These are phyloP conservation scores for Pseudobourletiella spinata DNA, from an alignment of 1,140 invertebrate species.

Conservation along the genomic window DNA sequence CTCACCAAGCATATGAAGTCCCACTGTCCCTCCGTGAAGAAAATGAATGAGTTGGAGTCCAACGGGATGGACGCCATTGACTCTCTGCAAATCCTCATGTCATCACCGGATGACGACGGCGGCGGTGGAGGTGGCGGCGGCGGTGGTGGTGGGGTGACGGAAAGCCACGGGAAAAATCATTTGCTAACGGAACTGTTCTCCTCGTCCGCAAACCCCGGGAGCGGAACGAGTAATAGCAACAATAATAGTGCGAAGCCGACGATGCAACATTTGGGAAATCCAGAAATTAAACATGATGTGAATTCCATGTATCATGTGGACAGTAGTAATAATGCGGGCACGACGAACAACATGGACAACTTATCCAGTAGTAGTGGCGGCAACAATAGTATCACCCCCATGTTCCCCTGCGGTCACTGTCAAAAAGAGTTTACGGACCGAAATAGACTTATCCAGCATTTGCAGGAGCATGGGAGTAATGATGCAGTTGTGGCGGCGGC, in stretches of 20 bases:
- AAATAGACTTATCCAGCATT: slow-evolving; percentile 20
- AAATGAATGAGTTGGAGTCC: slow-evolving; percentile 10
- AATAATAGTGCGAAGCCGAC: not conserved
- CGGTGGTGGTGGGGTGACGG: no score
- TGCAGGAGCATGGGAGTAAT: slow-evolving; percentile 20
- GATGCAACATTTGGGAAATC: not conserved
- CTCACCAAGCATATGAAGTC: slow-evolving; percentile 34
- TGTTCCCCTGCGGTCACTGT: slow-evolving; percentile 25
- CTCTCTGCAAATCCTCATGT: slow-evolving; percentile 29
- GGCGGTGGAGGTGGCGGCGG: no score
- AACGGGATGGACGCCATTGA: slow-evolving; percentile 19
- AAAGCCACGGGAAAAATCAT: not conserved
- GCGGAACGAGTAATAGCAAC: not conserved
- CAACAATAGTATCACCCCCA: not conserved
- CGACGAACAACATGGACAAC: not conserved
- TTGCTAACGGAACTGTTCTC: not conserved
- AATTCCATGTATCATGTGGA: not conserved
- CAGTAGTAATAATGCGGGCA: not conserved
- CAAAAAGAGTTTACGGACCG: slow-evolving; percentile 23
- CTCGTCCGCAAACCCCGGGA: not conserved
- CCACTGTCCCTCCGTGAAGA: slow-evolving; percentile 25
- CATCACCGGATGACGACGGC: slow-evolving; percentile 14
- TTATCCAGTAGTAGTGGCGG: not conserved
- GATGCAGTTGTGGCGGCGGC: not conserved
- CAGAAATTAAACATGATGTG: not conserved